Percentiles rank a stretch among this genome's conserved stretches.
Evolutionary conservation across 2,888 invertebrate genomes (phyloP).

Genomic region (Quadroppia sp.): DNA sequence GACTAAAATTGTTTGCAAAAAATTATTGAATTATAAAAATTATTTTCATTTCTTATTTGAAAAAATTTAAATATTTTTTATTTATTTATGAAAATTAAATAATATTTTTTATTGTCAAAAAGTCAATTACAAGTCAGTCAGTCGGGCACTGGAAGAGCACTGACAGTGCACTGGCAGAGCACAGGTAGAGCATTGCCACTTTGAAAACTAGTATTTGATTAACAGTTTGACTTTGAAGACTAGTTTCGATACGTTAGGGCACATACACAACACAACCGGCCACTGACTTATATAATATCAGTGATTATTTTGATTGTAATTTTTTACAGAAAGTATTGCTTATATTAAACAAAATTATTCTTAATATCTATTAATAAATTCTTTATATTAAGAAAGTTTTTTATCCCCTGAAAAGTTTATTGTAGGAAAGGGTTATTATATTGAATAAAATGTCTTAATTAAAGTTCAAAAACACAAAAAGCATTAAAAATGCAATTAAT

Average conservation of each 20-base stretch:
- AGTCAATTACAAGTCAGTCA: neutral
- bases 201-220: neutral
- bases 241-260: neutral
- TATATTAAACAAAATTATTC: neutral
- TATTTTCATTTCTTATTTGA: too few species aligned
- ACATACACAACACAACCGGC: constrained; percentile 9
- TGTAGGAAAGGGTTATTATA: too few species aligned
- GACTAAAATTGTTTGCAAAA: neutral
- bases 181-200: constrained; percentile 12
- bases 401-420: too few species aligned
- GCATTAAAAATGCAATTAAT: too few species aligned
- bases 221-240: constrained; percentile 24
- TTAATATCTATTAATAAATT: neutral
- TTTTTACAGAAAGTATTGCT: too few species aligned
- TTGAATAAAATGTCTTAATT: too few species aligned
- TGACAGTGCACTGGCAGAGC: too few species aligned
- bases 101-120: neutral
- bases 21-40: too few species aligned
- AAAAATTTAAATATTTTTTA: too few species aligned
- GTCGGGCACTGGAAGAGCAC: neutral
- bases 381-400: too few species aligned
- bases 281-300: constrained; percentile 12
- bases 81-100: too few species aligned
- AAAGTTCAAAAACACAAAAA: too few species aligned
- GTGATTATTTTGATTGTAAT: neutral